Evolutionary conservation across 2,113 vertebrate species (phyloP).

Genomic region (Malurus elegans): DNA sequence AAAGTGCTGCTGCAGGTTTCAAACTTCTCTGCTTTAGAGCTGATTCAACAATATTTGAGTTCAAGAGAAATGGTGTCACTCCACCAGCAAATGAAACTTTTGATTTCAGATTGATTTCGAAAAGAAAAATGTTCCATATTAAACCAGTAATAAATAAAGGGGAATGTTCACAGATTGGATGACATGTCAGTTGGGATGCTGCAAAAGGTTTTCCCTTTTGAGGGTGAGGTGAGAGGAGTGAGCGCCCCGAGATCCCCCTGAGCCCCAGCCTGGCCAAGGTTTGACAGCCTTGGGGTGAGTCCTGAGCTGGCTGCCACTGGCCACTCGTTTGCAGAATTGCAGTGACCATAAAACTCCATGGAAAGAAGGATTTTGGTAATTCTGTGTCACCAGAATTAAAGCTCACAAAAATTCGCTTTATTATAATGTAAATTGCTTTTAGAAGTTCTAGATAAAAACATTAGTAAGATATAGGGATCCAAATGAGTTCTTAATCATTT

Average conservation of each 20-base stretch:
- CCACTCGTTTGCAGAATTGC: not conserved
- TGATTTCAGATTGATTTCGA: not conserved
- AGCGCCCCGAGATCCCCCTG: not conserved
- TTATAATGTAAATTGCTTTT: not conserved
- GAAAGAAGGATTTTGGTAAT: not conserved
- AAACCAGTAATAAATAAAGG: not conserved
- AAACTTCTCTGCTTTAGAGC: not conserved
- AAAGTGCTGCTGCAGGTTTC: not conserved
- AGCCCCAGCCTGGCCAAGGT: not conserved
- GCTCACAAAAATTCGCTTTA: not conserved
- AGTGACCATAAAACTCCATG: not conserved
- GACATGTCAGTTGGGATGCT: not conserved
- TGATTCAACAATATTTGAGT: not conserved
- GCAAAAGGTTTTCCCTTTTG: not conserved
- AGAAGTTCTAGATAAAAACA: not conserved
- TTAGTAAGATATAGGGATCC: not conserved
- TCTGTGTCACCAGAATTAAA: not conserved
- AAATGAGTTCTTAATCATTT: not conserved
- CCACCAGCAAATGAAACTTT: not conserved
- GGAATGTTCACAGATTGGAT: not conserved
- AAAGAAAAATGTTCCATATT: not conserved
- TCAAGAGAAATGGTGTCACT: not conserved
- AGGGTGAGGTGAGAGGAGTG: not conserved
- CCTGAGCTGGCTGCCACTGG: not conserved
- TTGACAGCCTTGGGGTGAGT: not conserved